These are phyloP conservation scores for Dugesia japonica DNA, from an alignment of 2,888 invertebrate species.

Conservation along the genomic window DNA sequence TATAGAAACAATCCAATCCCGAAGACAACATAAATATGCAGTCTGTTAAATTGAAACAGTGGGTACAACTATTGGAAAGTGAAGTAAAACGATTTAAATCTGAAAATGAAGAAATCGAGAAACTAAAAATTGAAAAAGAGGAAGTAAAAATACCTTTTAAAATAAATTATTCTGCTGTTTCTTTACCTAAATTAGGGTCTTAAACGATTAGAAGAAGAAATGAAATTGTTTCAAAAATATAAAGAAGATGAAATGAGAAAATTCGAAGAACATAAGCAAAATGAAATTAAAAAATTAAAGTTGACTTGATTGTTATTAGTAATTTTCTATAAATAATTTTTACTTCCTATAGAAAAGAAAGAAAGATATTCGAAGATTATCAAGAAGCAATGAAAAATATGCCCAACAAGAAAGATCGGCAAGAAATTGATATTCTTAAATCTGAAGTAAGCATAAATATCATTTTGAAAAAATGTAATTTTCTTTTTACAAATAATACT, in stretches of 20 bases:
- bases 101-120: slow-evolving; percentile 20
- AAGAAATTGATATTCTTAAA: slow-evolving; percentile 28
- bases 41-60: slow-evolving; percentile 24
- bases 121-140: slow-evolving; percentile 25
- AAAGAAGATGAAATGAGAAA: neutral
- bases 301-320: neutral
- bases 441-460: slow-evolving; percentile 1
- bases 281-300: slow-evolving; percentile 28
- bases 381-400: slow-evolving; percentile 32
- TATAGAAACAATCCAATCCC: slow-evolving; percentile 24
- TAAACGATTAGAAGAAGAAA: slow-evolving; percentile 27
- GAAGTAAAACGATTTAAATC: slow-evolving; percentile 28
- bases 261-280: slow-evolving; percentile 22
- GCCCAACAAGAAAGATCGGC: slow-evolving; percentile 31
- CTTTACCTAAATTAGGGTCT: slow-evolving; percentile 7
- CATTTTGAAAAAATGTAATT: too few relatives aligned
- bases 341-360: slow-evolving; percentile 22
- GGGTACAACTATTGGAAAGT: slow-evolving; percentile 29
- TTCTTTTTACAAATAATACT: too few relatives aligned
- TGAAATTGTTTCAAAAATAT: slow-evolving; percentile 24
- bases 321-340: neutral
- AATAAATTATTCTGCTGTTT: too few relatives aligned
- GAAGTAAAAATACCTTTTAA: slow-evolving; percentile 22
- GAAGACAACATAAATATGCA: slow-evolving; percentile 24
- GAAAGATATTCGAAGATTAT: slow-evolving; percentile 29